These are phyloP conservation scores for Drosophila kepulauana DNA, from an alignment of 1,140 invertebrate species.

Conservation along the genomic window DNA sequence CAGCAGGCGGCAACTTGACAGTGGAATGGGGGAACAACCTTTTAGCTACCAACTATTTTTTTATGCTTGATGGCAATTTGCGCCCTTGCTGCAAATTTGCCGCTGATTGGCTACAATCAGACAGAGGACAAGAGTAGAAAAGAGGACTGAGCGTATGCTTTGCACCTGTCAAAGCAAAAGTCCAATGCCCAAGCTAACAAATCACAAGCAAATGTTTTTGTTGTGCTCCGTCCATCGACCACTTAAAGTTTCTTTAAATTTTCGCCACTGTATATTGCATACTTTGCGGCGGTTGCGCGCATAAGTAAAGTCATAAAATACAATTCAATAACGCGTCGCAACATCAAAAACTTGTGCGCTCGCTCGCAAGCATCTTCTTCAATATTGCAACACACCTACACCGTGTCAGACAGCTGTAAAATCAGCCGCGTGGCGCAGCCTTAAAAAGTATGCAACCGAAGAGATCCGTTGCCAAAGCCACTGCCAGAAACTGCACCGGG, in stretches of 20 bases:
- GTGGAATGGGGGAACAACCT: slow-evolving; percentile 30
- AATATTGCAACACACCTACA: slow-evolving; percentile 35
- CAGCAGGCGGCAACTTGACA: background rate
- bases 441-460: slow-evolving; percentile 57
- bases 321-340: slow-evolving; percentile 77
- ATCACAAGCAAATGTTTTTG: slow-evolving; percentile 13
- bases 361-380: background rate
- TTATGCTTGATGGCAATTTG: slow-evolving; percentile 82
- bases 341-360: slow-evolving; percentile 49
- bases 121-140: slow-evolving; percentile 16
- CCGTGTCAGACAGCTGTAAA: slow-evolving; percentile 74
- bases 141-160: slow-evolving; percentile 31
- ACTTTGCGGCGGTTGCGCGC: slow-evolving; percentile 56
- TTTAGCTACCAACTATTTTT: slow-evolving; percentile 75
- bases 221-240: background rate
- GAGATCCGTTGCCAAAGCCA: slow-evolving; percentile 12
- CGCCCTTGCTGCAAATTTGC: slow-evolving; percentile 78
- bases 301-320: slow-evolving; percentile 77
- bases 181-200: slow-evolving; percentile 39
- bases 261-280: slow-evolving; percentile 58
- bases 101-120: slow-evolving; percentile 75
- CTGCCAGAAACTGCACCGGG: background rate
- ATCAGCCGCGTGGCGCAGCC: slow-evolving; percentile 64
- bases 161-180: slow-evolving; percentile 69
- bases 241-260: slow-evolving; percentile 73